Evolutionary conservation across 2,888 invertebrate species (phyloP), one percentile per base, ranked within the genome.

Genomic region (Malthinus seriepunctatus): DNA sequence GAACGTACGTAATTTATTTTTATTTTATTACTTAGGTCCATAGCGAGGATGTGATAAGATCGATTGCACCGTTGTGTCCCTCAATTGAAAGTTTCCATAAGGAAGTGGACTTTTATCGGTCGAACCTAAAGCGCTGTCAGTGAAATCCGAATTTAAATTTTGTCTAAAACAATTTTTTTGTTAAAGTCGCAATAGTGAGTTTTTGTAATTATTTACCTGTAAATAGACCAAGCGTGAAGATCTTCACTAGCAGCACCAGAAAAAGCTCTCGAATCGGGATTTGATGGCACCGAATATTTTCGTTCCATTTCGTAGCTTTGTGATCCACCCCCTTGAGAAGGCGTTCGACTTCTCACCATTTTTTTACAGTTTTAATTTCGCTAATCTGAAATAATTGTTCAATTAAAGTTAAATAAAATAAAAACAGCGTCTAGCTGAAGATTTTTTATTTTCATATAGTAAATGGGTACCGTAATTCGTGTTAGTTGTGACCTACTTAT

Each of bases 151-250:
- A 80, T 95, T 95, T 69, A 95, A 82, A 78, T 95, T 95, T 87
- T 95, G 95, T 77, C 95, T 92, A 81, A 1, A 82, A 78, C 47
- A 60, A 54, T 39, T 1, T 5, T 7, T 3, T 15, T 3, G 3
- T 12, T 1, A 11, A 5, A 8, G 15, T 3, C 5, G 5, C 2
- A 23, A 23, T 10, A 6, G 37, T 35, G 2, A 35, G 3, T 35
- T 35, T 35, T 35, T 35, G 15, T 8, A 42, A 8, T n/a, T 42
- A 23, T 5, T 12, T 78, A 91, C 91, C 91, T 89, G 82, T 93
- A 93, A 77, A 96, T 96, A 67, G 95, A 95, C 96, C 96, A 96
- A 60, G 95, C 95, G 78, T 96, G 95, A 61, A 96, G 84, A 77
- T 95, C 95, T 76, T 95, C 95, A 50, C 91, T 92, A 69, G 93